A percentile compares a stretch with the other conserved stretches of the same genome.
Evolutionary conservation across 2,113 vertebrate species (phyloP).

Genomic region (Tiliqua scincoides): DNA sequence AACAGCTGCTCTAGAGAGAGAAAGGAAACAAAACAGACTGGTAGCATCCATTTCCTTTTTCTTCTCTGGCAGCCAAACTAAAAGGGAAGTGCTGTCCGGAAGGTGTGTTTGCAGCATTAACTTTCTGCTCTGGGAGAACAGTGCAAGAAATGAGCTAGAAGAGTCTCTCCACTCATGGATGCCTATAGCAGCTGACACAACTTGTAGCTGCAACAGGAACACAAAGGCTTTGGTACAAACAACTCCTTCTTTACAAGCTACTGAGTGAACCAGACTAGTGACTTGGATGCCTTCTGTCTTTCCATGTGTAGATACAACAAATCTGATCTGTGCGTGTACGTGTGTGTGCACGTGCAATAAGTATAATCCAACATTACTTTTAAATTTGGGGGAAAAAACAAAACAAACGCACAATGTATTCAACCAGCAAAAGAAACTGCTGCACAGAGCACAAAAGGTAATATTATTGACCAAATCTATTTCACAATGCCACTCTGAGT

Average conservation of each 20-base stretch:
- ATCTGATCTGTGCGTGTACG: too few species aligned
- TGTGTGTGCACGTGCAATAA: not conserved
- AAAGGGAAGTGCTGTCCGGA: not conserved
- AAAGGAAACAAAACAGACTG: not conserved
- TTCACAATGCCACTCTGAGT: not conserved
- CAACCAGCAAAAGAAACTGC: constrained; percentile 27
- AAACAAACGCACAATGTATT: not conserved
- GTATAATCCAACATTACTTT: not conserved
- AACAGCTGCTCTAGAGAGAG: not conserved
- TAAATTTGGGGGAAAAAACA: constrained; percentile 17
- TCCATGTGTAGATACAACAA: not conserved
- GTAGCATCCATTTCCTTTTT: not conserved
- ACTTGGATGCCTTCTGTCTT: not conserved
- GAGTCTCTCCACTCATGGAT: not conserved
- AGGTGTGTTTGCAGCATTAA: not conserved
- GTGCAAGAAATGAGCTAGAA: not conserved
- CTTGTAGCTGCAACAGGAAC: not conserved
- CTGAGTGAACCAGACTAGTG: not conserved
- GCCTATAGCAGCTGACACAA: not conserved
- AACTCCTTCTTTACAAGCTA: not conserved
- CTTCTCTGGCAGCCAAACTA: not conserved
- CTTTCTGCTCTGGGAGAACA: not conserved
- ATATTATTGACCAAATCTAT: not conserved
- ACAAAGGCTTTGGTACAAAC: not conserved
- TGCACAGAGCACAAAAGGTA: not conserved